Base-by-base conservation (phyloP, 2,888 invertebrate genomes). In the Dryobota labecula region DNA sequence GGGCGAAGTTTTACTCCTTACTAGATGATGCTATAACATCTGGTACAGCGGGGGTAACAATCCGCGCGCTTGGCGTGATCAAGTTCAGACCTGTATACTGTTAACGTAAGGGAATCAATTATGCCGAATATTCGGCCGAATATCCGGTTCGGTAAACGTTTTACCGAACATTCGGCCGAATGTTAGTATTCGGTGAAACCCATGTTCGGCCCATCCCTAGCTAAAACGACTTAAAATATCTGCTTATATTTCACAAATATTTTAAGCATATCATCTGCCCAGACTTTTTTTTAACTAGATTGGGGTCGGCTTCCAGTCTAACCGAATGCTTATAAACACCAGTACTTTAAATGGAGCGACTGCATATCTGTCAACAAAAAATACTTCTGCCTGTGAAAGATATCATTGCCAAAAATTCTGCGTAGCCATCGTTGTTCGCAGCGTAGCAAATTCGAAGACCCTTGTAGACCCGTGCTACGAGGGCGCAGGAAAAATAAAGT, bases 401-500 rank as follows among this genome's bases (percentile, higher is more conserved):
- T 45, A 24, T 5, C 0, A 18, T 47, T 47, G 27, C 13, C 27
- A 43, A 47, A 77, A 70, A 24, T 33, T 30, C 30, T 24, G 11
- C 43, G 54, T 76, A 70, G 45, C 38, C 9, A n/a, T n/a, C n/a
- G 8, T 49, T 8, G 2, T 47, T 33, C 56, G 38, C 18, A 36
- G 60, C 60, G 71, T 61, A 78, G 43, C 41, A 38, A 43, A 49
- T 49, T 51, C 54, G 78, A 61, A 78, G 71, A 70, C 36, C 24
- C 41, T 54, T 36, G 58, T 60, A 70, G 54, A 60, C 27, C 66
- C 20, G n/a, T 30, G 58, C 43, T 74, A 61, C 60, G 30, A 61
- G 2, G 13, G 47, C 30, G 5, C 41, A 27, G 36, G 24, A 27
- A 43, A 56, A 38, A 66, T 36, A 64, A 45, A n/a, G 18, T 47